Evolutionary conservation across 64 coral and sea anemone species (phyloP).

Genomic region (Actinia tenebrosa): DNA sequence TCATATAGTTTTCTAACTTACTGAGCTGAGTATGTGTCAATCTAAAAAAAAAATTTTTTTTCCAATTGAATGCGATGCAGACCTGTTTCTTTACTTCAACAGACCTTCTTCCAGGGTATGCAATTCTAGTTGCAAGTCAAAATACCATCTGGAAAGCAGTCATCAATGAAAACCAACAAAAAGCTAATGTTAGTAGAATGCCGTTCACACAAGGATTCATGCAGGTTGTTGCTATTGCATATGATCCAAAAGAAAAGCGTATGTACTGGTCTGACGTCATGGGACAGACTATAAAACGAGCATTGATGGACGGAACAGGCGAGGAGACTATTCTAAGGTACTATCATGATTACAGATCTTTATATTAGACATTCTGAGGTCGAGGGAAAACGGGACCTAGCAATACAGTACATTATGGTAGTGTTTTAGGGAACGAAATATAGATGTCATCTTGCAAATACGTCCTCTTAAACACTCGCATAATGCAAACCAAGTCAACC

Average conservation of each 20-base stretch:
- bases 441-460: neutral
- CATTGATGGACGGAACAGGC: conserved; percentile 48
- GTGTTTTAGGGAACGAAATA: too few species aligned
- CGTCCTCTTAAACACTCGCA: neutral
- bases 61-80: too few species aligned
- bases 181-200: conserved; percentile 14
- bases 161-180: conserved; percentile 33
- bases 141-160: conserved; percentile 58
- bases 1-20: too few species aligned
- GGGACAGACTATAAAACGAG: conserved; percentile 39
- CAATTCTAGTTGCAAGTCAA: conserved; percentile 44
- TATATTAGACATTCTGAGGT: neutral
- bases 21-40: too few species aligned
- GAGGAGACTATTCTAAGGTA: conserved; percentile 35
- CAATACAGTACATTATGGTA: too few species aligned
- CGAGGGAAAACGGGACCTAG: too few species aligned
- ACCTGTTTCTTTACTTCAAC: neutral
- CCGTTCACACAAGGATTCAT: conserved; percentile 40
- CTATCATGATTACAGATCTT: neutral
- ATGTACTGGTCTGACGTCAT: conserved; percentile 76
- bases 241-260: conserved; percentile 65
- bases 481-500: too few species aligned
- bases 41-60: too few species aligned
- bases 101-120: conserved; percentile 42
- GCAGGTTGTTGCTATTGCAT: conserved; percentile 56